phyloP scores from a whole-genome alignment of 64 coral and sea anemone species.

The Porites lutea region DNA sequence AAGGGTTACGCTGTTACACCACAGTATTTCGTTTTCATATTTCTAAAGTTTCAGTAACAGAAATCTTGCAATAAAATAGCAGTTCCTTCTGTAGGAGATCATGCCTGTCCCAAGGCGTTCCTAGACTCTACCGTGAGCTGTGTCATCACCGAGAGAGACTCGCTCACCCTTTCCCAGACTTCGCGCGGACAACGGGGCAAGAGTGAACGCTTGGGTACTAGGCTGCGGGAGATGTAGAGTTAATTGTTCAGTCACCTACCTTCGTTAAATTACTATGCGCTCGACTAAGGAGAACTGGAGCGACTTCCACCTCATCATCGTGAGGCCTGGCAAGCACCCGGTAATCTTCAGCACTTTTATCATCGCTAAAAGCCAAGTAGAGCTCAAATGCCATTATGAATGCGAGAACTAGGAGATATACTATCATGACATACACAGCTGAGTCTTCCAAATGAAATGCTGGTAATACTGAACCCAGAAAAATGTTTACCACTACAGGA shows the following conservation, averaged over 20 bases:
- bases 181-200: no score
- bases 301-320: conserved; percentile 14
- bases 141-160: no score
- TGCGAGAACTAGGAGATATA: conserved; percentile 29
- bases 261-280: neutral
- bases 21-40: no score
- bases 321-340: neutral
- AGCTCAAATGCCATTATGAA: conserved; percentile 43
- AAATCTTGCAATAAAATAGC: no score
- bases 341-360: neutral
- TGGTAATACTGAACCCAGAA: conserved; percentile 42
- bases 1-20: no score
- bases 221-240: no score
- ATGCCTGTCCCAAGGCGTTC: no score
- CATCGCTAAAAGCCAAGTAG: neutral
- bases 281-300: neutral
- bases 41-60: no score
- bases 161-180: no score
- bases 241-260: neutral
- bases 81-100: no score
- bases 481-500: conserved; percentile 45
- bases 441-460: conserved; percentile 27
- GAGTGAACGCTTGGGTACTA: no score
- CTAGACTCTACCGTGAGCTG: no score
- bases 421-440: conserved; percentile 30